Conservation (phyloP, 2,797 vertebrate genomes). For the Danio jaintianensis region DNA sequence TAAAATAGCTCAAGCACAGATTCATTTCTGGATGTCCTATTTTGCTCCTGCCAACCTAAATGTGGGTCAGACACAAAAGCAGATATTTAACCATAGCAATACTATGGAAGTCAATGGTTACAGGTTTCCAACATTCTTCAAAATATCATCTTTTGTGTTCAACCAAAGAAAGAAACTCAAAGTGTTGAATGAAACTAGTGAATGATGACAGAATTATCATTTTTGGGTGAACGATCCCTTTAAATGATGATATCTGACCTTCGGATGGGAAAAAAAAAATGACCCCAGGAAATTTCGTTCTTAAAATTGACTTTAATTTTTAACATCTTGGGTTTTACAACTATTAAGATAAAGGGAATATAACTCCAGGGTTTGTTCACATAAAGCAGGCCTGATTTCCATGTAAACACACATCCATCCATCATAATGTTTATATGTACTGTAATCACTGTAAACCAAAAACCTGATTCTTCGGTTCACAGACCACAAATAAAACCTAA, state of each 20-base stretch:
- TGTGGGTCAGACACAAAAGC: background rate
- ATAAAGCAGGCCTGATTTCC: conserved; percentile 42
- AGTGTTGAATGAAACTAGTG: too few relatives aligned
- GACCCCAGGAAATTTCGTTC: background rate
- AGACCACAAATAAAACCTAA: too few relatives aligned
- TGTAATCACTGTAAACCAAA: too few relatives aligned
- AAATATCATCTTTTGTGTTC: too few relatives aligned
- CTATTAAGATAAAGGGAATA: conserved; percentile 42
- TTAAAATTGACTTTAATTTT: conserved; percentile 48
- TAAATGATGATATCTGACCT: background rate
- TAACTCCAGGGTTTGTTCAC: conserved; percentile 34
- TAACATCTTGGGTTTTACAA: conserved; percentile 40
- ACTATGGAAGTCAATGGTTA: too few relatives aligned
- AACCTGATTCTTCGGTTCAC: too few relatives aligned
- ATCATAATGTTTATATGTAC: too few relatives aligned
- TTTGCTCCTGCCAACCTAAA: conserved; percentile 8
- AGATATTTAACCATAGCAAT: background rate
- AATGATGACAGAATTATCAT: too few relatives aligned
- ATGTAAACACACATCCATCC: conserved; percentile 49
- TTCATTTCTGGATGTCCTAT: conserved; percentile 13
- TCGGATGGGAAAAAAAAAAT: background rate
- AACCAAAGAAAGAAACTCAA: too few relatives aligned
- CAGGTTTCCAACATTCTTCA: too few relatives aligned
- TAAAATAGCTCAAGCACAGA: conserved; percentile 30
- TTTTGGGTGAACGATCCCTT: too few relatives aligned